Evolutionary conservation across 2,888 invertebrate species (phyloP).

Genomic region (Sinhomidia bicolor): DNA sequence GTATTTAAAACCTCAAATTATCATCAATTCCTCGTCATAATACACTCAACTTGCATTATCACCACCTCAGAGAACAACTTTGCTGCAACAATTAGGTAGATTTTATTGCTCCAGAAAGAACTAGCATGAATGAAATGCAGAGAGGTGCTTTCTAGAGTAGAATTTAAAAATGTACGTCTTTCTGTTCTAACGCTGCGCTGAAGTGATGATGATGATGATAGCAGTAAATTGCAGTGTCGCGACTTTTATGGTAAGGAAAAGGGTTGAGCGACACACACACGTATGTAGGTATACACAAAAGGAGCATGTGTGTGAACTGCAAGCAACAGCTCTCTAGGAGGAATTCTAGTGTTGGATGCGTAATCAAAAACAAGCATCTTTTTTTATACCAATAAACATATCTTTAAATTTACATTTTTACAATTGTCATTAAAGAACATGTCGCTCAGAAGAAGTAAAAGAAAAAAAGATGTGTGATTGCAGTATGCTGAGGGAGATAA

Average conservation of each 20-base stretch:
- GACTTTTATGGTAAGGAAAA: slow-evolving; percentile 57
- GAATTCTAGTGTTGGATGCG: too few species aligned
- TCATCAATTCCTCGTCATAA: background rate
- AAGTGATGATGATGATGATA: background rate
- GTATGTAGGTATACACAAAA: too few species aligned
- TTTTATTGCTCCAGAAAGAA: slow-evolving; percentile 15
- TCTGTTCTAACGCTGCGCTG: background rate
- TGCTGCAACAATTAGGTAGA: background rate
- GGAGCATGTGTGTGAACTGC: slow-evolving; percentile 4
- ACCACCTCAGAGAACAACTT: too few species aligned
- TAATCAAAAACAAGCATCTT: slow-evolving; percentile 37
- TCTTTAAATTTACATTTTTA: too few species aligned
- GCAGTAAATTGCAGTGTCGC: slow-evolving; percentile 56
- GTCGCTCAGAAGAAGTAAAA: too few species aligned
- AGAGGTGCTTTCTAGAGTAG: too few species aligned
- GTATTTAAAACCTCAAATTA: slow-evolving; percentile 19
- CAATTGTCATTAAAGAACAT: background rate
- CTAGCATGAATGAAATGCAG: background rate
- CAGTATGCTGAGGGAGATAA: too few species aligned
- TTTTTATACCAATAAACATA: too few species aligned
- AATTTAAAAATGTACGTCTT: too few species aligned
- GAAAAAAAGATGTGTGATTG: too few species aligned
- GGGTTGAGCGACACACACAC: slow-evolving; percentile 52
- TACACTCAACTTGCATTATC: too few species aligned
- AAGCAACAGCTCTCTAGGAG: too few species aligned